Conservation (phyloP, 2,888 invertebrate species). For the Glyphotaelius pellucidus region DNA sequence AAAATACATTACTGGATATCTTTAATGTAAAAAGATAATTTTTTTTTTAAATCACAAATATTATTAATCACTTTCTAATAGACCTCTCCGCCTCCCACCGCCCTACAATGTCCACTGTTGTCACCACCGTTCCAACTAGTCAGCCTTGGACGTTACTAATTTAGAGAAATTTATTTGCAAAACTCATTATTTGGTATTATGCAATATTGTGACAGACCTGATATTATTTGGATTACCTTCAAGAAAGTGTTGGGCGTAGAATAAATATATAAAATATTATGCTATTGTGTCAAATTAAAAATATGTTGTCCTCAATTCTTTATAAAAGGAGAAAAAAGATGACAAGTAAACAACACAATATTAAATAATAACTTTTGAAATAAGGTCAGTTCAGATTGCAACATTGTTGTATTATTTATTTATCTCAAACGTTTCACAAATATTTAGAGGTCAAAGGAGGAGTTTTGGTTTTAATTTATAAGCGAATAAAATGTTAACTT, state of each 20-base stretch:
- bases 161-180: background rate
- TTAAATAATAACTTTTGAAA: background rate
- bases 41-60: no score
- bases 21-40: no score
- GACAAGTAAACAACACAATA: background rate
- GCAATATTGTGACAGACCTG: background rate
- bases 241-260: background rate
- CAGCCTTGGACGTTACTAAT: no score
- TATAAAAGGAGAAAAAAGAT: background rate
- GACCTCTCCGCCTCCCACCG: no score
- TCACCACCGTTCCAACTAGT: no score
- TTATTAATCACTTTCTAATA: no score
- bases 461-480: background rate
- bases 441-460: background rate
- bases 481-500: background rate
- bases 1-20: no score
- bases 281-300: background rate
- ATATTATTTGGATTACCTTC: background rate
- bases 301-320: background rate
- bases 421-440: background rate
- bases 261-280: background rate
- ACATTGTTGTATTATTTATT: background rate
- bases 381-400: background rate
- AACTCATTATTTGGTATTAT: background rate
- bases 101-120: no score